Base-by-base conservation (phyloP, 1,140 invertebrate species). In the Heliconius eleuchia region DNA sequence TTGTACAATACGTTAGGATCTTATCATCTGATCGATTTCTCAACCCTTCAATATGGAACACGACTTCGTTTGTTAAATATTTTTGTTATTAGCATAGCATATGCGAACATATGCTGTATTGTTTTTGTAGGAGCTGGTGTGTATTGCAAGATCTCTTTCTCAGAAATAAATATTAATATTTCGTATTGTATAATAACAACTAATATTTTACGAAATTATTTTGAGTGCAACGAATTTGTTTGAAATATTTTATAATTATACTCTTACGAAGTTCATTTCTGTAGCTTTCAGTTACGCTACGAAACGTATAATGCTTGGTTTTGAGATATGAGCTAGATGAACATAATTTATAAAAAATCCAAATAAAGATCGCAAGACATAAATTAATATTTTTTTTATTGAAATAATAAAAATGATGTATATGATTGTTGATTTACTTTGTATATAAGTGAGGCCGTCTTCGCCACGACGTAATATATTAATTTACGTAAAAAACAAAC, bases 11-110 rank as follows among this genome's bases (percentile, higher is more conserved):
- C 83, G 84, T 84, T 80, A 80, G 80, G 83, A 86, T 88, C 88
- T 91, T 91, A 94, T 93, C 92, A 83, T 71, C 16, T 81, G 86
- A 94, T 93, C 90, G 80, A 82, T 89, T 88, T 88, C 84, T 86
- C 81, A 91, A 92, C 90, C 90, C 91, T 91, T 92, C 89, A 84
- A 87, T 86, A 77, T 89, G 84, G 88, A 85, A 89, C 83, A 86
- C 86, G 83, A 84, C 85, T 82, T 78, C 77, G 80, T 87, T 79
- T 86, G 82, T 83, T 85, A 66, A 66, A 66, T 30, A 66, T 66
- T 30, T 66, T 66, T 66, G 13, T 66, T 66, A 66, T 66, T 66
- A 16, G 27, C n/a, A 23, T 23, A 66, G n/a, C 27, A 66, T 66
- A 66, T 66, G 60, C 60, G 60, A 66, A 66, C 60, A 66, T 66